Evolutionary conservation across 2,797 vertebrate genomes (phyloP).

Genomic region (Gambelia wislizenii): DNA sequence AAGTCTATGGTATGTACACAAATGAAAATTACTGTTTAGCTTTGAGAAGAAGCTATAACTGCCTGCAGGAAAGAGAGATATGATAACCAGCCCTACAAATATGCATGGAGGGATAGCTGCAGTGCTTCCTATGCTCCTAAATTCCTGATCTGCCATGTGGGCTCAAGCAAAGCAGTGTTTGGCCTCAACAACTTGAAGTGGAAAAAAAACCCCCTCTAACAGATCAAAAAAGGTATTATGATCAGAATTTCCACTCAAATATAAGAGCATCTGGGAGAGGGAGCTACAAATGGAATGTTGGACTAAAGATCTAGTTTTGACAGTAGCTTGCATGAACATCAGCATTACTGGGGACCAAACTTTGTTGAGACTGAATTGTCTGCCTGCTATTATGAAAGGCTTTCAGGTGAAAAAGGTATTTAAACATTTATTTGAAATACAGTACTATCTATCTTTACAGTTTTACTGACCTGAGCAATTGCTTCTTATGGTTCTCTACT

Average conservation of each 20-base stretch:
- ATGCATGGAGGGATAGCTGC: background rate
- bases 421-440: background rate
- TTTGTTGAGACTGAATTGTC: background rate
- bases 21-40: background rate
- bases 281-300: background rate
- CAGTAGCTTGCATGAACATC: background rate
- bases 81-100: background rate
- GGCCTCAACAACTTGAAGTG: background rate
- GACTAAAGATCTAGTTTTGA: background rate
- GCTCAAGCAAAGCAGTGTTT: background rate
- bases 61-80: background rate
- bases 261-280: background rate
- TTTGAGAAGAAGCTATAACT: background rate
- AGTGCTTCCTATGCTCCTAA: background rate
- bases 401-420: background rate
- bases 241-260: background rate
- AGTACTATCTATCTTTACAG: background rate
- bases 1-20: background rate
- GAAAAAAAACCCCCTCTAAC: background rate
- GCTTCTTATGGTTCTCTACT: constrained; percentile 91
- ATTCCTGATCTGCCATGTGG: background rate
- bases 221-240: background rate
- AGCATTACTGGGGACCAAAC: background rate
- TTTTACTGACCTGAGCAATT: constrained; percentile 91
- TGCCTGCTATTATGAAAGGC: background rate